Percentiles rank a stretch among this genome's conserved stretches.
Evolutionary conservation across 2,113 vertebrate genomes (phyloP).

Genomic region (Mesocricetus auratus): DNA sequence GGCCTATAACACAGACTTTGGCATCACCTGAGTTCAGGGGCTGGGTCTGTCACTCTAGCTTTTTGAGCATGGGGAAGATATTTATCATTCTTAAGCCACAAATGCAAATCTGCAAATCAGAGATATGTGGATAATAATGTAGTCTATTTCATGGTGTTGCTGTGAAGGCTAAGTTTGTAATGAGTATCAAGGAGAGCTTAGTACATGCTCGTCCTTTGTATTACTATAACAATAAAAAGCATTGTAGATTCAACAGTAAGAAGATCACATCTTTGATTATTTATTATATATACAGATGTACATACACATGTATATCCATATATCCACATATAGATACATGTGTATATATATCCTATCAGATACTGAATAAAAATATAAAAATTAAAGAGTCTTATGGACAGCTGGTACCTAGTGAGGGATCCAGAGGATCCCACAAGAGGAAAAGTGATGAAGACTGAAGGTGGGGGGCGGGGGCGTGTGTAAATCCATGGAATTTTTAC

Average conservation of each 20-base stretch:
- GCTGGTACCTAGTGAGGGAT: background rate
- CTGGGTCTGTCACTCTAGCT: background rate
- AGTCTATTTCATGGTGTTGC: background rate
- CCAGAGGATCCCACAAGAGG: background rate
- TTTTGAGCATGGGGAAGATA: background rate
- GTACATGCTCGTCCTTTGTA: background rate
- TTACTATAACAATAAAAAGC: background rate
- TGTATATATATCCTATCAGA: background rate
- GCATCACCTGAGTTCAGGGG: constrained; percentile 2
- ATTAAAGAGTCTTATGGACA: background rate
- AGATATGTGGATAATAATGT: background rate
- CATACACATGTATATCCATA: background rate
- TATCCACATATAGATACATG: rapidly evolving
- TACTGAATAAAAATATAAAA: background rate
- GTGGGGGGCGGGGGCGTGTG: background rate
- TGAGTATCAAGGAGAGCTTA: background rate
- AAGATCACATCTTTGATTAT: background rate
- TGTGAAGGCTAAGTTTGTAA: background rate
- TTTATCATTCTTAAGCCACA: background rate
- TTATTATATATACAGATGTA: background rate
- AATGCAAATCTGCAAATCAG: background rate
- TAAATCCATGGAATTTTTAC: background rate
- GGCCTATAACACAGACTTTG: background rate
- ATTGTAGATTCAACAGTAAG: background rate
- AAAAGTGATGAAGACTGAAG: background rate